Percentiles rank a stretch among this genome's conserved stretches.
phyloP scores from a whole-genome alignment of 2,113 vertebrate genomes.

The Oriolus oriolus region DNA sequence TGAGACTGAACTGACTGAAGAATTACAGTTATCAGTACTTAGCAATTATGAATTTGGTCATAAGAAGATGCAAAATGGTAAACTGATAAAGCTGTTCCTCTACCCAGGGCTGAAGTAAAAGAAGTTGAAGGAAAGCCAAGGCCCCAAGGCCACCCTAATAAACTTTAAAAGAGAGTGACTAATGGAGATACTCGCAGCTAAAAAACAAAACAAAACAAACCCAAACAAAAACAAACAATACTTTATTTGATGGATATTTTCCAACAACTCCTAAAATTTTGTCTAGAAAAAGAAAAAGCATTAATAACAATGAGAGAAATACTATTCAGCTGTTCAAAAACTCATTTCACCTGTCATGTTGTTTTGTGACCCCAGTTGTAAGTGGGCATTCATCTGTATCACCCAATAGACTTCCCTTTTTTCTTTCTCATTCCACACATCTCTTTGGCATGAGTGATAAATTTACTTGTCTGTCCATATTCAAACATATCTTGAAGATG shows the following conservation, averaged over 20 bases:
- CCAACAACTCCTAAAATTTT: not conserved
- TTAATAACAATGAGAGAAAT: not conserved
- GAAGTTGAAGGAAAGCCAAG: not conserved
- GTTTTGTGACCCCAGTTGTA: not conserved
- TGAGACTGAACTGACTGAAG: not conserved
- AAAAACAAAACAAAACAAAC: not conserved
- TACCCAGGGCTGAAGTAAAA: not conserved
- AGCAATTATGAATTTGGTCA: not conserved
- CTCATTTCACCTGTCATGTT: not conserved
- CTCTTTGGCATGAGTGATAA: not conserved
- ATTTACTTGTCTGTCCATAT: not conserved
- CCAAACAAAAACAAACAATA: rapidly evolving
- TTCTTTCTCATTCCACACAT: not conserved
- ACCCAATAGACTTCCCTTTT: not conserved
- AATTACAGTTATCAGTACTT: not conserved
- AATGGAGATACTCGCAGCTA: not conserved
- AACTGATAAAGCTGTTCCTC: not conserved
- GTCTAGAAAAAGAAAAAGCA: not conserved
- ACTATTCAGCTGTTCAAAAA: not conserved
- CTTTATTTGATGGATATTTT: not conserved
- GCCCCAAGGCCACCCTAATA: not conserved
- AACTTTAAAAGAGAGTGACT: not conserved
- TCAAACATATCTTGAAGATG: not conserved
- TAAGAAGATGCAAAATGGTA: not conserved
- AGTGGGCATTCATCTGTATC: not conserved